Evolutionary conservation across 1,140 invertebrate genomes (phyloP), one percentile per base, ranked within the genome.

Genomic region (Lepidotrigona ventralis): DNA sequence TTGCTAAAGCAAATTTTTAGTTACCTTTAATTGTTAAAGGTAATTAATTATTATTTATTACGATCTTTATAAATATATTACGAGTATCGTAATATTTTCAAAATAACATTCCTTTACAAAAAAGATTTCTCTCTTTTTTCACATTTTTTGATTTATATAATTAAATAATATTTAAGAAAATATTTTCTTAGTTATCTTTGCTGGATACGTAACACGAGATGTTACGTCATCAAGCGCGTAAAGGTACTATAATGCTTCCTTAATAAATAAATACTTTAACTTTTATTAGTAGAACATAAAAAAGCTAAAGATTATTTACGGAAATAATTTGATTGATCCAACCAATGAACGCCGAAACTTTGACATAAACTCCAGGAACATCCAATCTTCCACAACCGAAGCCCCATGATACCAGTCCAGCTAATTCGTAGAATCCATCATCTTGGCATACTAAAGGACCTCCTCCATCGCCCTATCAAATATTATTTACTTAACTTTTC

Each of bases 321-420:
- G 97, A 98, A 90, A 99, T 98, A 78, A 99, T 99, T 95, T 98
- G 98, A 94, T 99, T 99, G 91, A 99, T 98, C 98, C 98, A 99
- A 71, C 98, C 98, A 85, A 99, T 98, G 93, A 98, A 99, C 11
- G 98, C 97, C 26, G 97, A 98, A 11, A 99, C 98, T 94, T 98
- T 98, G 39, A 98, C 98, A 93, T 99, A 99, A 72, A 99, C 98
- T 54, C 98, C 98, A 23, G 98, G 98, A 23, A 98, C 98, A 92
- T 98, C 97, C 66, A 96, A 94, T 51, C 98, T 94, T 2, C 98
- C 98, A 93, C 98, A 98, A 79, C 98, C 98, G 92, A 99, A 98
- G 82, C 98, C 98, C 97, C 97, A 98, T 1, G 97, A 98, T 0
- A 99, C 98, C 0, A 99, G 94, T 12, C 98, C 98, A 39, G 97